phyloP scores from a whole-genome alignment of 2,797 vertebrate genomes.

The Hephaestus fuliginosus region DNA sequence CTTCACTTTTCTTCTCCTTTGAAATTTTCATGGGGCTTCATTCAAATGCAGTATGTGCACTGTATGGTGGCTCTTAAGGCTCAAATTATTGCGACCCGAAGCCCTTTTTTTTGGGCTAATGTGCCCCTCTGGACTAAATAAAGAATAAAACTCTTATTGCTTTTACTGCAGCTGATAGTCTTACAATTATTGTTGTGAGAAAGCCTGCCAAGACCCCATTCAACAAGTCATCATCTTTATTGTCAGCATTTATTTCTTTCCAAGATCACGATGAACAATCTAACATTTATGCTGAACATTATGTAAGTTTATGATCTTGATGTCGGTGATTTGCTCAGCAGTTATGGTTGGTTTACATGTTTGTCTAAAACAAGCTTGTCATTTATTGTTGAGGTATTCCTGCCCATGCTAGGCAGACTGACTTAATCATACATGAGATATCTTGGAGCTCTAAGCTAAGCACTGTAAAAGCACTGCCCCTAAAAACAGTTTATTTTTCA shows the following conservation, averaged over 20 bases:
- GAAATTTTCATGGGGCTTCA: slow-evolving; percentile 37
- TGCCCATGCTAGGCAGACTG: neutral
- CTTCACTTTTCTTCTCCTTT: slow-evolving; percentile 4
- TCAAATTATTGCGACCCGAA: too few species aligned
- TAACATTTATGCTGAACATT: too few species aligned
- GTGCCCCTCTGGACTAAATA: slow-evolving; percentile 11
- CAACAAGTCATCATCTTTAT: slow-evolving; percentile 13
- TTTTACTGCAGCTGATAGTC: neutral
- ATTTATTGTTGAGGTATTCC: neutral
- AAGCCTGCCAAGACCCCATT: neutral
- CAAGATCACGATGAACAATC: neutral
- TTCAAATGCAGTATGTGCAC: slow-evolving; percentile 27
- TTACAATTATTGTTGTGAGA: neutral
- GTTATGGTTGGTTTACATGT: neutral
- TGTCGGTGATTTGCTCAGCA: neutral
- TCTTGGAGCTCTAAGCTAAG: neutral
- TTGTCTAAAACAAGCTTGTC: neutral
- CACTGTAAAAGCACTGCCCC: neutral
- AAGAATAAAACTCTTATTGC: neutral
- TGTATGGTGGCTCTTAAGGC: neutral
- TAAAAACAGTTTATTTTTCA: neutral
- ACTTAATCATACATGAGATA: neutral
- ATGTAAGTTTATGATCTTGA: neutral
- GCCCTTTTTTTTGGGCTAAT: neutral
- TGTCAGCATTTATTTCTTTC: neutral